Conservation (phyloP, 2,888 invertebrate genomes). For the Ochlodes sylvanus region DNA sequence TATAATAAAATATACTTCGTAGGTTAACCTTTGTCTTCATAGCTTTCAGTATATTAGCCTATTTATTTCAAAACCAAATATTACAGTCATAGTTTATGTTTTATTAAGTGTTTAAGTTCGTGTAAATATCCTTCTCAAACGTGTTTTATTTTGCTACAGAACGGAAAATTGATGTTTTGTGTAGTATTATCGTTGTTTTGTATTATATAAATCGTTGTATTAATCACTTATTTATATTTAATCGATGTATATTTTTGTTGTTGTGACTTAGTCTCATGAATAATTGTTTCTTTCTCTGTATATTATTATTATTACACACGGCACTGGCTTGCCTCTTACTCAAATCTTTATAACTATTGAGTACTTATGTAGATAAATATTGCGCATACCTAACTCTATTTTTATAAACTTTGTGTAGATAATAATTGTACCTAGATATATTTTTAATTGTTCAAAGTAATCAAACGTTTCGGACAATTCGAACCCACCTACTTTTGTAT, state of each 20-base stretch:
- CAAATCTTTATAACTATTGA: conserved; percentile 47
- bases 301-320: conserved; percentile 46
- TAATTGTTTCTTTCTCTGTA: conserved; percentile 49
- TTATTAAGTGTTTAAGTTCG: conserved; percentile 77
- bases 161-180: conserved; percentile 65
- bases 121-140: conserved; percentile 73
- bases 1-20: conserved; percentile 38
- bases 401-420: conserved; percentile 39
- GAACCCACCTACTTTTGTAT: conserved; percentile 44
- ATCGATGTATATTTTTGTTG: conserved; percentile 78
- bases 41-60: conserved; percentile 81
- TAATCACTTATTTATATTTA: conserved; percentile 74
- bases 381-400: conserved; percentile 39
- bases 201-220: conserved; percentile 78
- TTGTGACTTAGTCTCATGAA: conserved; percentile 65
- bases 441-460: conserved; percentile 36
- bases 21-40: conserved; percentile 51
- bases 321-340: conserved; percentile 67
- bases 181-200: conserved; percentile 82
- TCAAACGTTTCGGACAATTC: conserved; percentile 43
- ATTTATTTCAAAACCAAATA: conserved; percentile 85
- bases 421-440: conserved; percentile 36
- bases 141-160: conserved; percentile 74
- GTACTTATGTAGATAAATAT: conserved; percentile 49
- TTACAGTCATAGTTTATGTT: conserved; percentile 81